Evolutionary conservation across 2,797 vertebrate genomes (phyloP).

Genomic region (Onychomys torridus): DNA sequence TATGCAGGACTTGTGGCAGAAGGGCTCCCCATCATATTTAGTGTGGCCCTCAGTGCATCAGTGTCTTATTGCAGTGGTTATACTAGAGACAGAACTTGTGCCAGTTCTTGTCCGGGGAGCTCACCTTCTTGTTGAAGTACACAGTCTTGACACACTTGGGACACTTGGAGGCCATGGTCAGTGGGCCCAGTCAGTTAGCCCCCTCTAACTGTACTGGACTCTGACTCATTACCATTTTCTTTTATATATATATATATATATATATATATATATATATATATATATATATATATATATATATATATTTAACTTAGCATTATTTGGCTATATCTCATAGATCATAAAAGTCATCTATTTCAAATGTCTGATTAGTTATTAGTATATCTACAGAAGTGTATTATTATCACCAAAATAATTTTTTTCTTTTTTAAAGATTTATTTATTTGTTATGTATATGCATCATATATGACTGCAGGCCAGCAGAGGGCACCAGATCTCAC

Average conservation of each 20-base stretch:
- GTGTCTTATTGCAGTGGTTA: conserved; percentile 96
- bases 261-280: no score
- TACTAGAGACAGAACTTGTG: conserved; percentile 98
- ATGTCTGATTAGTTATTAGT: neutral
- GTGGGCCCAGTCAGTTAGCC: neutral
- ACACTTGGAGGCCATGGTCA: neutral
- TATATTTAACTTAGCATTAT: neutral
- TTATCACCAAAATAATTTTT: neutral
- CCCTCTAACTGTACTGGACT: neutral
- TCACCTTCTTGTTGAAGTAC: conserved; percentile 92
- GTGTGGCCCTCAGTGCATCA: conserved; percentile 94
- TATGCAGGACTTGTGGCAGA: conserved; percentile 98
- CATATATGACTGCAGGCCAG: no score
- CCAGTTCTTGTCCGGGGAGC: conserved; percentile 97
- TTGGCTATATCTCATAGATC: neutral
- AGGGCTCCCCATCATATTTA: conserved; percentile 96
- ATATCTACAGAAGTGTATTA: neutral
- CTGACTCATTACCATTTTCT: neutral
- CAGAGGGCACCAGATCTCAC: no score
- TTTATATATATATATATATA: no score
- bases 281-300: no score
- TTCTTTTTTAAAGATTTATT: no score
- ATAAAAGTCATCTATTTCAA: neutral
- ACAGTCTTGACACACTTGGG: neutral
- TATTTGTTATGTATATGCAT: no score